A percentile compares a stretch with the other conserved stretches of the same genome.
Evolutionary conservation across 2,113 vertebrate genomes (phyloP).

Genomic region (Varanus salvator): DNA sequence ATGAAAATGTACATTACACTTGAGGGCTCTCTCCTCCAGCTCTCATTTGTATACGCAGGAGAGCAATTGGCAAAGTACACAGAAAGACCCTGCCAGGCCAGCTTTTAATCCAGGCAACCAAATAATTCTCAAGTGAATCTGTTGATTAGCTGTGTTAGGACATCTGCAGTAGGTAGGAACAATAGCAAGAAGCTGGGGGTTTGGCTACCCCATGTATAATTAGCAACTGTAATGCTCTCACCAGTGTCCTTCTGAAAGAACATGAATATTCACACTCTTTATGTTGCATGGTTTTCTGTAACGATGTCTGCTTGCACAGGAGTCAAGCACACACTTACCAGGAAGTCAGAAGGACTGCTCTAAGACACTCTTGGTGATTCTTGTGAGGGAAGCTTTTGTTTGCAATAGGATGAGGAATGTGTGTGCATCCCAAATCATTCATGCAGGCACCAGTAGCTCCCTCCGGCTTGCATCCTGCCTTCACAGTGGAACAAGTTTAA

Average conservation of each 20-base stretch:
- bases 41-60: constrained; percentile 16
- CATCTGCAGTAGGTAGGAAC: constrained; percentile 81
- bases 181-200: constrained; percentile 76
- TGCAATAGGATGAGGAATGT: constrained; percentile 54
- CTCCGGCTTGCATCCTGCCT: constrained; percentile 33
- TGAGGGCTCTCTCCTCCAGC: not conserved
- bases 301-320: constrained; percentile 52
- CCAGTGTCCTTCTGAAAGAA: constrained; percentile 61
- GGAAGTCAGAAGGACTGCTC: constrained; percentile 53
- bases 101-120: constrained; percentile 35
- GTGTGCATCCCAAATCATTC: constrained; percentile 40
- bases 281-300: constrained; percentile 52
- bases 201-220: constrained; percentile 75
- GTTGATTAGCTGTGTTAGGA: constrained; percentile 71
- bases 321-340: constrained; percentile 61
- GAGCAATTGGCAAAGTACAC: constrained; percentile 40
- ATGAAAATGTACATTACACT: not conserved
- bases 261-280: constrained; percentile 61
- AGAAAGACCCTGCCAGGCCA: constrained; percentile 25
- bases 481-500: constrained; percentile 1
- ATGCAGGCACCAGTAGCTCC: constrained; percentile 45
- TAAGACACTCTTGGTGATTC: constrained; percentile 56
- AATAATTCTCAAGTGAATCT: constrained; percentile 68
- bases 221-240: constrained; percentile 74
- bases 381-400: constrained; percentile 65